phyloP scores from a whole-genome alignment of 2,797 vertebrate genomes.

The Heteromormyrus szaboi region DNA sequence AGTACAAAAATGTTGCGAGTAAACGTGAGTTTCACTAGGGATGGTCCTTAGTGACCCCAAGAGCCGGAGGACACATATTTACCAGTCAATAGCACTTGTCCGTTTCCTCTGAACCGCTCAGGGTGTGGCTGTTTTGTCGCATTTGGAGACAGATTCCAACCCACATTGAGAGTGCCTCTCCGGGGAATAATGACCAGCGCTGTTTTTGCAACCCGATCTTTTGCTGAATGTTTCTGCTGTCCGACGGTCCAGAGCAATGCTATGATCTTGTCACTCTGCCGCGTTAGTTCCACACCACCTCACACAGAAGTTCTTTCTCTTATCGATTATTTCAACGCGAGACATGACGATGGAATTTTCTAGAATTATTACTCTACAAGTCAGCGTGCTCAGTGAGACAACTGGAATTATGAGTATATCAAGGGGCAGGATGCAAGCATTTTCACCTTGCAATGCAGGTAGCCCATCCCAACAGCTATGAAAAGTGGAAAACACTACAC shows the following conservation, averaged over 20 bases:
- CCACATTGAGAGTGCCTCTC: neutral
- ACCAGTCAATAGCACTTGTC: conserved; percentile 9
- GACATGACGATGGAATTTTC: neutral
- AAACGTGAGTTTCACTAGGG: conserved; percentile 50
- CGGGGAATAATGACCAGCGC: neutral
- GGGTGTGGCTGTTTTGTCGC: neutral
- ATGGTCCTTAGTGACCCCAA: conserved; percentile 43
- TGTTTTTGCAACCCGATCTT: neutral
- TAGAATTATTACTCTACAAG: neutral
- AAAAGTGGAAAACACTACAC: neutral
- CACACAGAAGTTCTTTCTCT: neutral
- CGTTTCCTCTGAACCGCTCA: neutral
- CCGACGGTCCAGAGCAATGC: neutral
- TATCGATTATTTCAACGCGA: neutral
- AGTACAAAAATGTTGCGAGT: conserved; percentile 53
- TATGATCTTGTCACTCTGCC: neutral
- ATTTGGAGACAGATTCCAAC: neutral
- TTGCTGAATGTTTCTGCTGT: neutral
- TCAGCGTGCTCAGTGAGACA: neutral
- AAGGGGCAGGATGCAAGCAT: neutral
- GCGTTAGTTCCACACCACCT: neutral
- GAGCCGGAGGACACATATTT: conserved; percentile 60
- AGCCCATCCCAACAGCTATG: neutral
- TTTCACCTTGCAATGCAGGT: neutral
- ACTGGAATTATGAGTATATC: neutral